A percentile compares a stretch with the other conserved stretches of the same genome.
These are phyloP conservation scores for Pseudorhiza aurosa DNA, from an alignment of 30 jellyfish, hydroid and myxozoan genomes.

Conservation along the genomic window DNA sequence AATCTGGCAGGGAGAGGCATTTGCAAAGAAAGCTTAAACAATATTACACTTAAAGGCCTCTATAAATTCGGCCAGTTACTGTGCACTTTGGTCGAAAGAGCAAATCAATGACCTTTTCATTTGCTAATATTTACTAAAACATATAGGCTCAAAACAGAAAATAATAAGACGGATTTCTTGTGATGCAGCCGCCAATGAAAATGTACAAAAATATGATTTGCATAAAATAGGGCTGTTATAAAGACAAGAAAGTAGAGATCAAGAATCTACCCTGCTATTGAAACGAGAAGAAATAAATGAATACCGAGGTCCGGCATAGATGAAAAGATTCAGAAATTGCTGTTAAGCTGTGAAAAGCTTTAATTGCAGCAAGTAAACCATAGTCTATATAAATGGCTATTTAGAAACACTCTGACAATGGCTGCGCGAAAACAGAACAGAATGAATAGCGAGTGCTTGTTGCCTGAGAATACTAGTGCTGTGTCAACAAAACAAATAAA, in stretches of 20 bases:
- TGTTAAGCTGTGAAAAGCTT: not conserved
- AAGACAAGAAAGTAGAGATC: constrained; percentile 1
- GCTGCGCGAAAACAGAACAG: constrained; percentile 27
- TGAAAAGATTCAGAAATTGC: not conserved
- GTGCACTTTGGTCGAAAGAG: constrained; percentile 24
- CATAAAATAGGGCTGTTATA: constrained; percentile 25
- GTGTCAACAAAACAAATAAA: constrained; percentile 52
- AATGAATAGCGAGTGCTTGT: constrained; percentile 18
- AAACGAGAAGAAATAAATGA: not conserved
- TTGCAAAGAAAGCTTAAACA: too few relatives aligned
- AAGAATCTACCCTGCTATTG: not conserved
- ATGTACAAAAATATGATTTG: constrained; percentile 41
- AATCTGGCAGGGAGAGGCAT: too few relatives aligned
- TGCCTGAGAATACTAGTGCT: constrained; percentile 64
- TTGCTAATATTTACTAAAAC: constrained; percentile 62
- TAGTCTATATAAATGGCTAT: not conserved
- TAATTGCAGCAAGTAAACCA: not conserved
- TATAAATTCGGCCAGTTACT: constrained; percentile 10
- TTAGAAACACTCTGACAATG: constrained; percentile 32
- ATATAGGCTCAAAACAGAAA: constrained; percentile 71
- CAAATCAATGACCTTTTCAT: constrained; percentile 55
- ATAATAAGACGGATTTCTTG: constrained; percentile 29
- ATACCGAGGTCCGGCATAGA: not conserved
- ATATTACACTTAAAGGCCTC: too few relatives aligned
- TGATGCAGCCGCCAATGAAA: constrained; percentile 54